Base-by-base conservation (phyloP, 2,888 invertebrate genomes). In the Drosophila mulleri region DNA sequence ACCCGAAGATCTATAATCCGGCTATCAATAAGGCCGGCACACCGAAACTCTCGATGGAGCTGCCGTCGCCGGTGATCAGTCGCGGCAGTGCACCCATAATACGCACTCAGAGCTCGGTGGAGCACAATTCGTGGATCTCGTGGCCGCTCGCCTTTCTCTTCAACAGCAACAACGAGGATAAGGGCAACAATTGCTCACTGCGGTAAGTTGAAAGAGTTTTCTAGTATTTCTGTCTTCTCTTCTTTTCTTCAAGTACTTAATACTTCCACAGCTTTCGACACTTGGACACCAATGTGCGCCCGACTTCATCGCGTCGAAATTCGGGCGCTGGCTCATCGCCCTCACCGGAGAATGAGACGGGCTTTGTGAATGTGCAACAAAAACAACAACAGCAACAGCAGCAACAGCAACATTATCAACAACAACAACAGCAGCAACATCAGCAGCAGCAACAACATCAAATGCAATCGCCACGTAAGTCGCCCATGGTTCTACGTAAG, bases 1-100 rank as follows among this genome's bases (percentile, higher is more conserved):
- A 98, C 94, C 98, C 98, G 3, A 98, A 98, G 93, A 97, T 98
- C 89, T 98, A 98, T 94, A 98, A 98, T 94, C 98, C 98, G 39
- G 97, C 97, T 71, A 98, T 98, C 90, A 96, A 96, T 91, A 96
- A 96, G 93, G 95, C 96, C 0, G 94, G 96, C 56, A 95, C 96
- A 56, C 94, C 95, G 2, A 91, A 93, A 69, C 63, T 92, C 35
- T 93, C 93, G 9, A 69, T 91, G 63, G 93, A 93, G 67, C 78
- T 91, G 63, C 80, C 89, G 20, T 91, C 93, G 39, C 93, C 93
- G n/a, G 91, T 91, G 26, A 71, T 90, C 14, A 90, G 78, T 61
- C 83, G 81, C 9, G 82, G 86, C 74, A 78, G 78, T 69, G 92
- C 91, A 62, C 93, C 93, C 0, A 91, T 89, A n/a, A 93, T 93